Evolutionary conservation across 2,797 vertebrate species (phyloP).

Genomic region (Buphagus erythrorhynchus): DNA sequence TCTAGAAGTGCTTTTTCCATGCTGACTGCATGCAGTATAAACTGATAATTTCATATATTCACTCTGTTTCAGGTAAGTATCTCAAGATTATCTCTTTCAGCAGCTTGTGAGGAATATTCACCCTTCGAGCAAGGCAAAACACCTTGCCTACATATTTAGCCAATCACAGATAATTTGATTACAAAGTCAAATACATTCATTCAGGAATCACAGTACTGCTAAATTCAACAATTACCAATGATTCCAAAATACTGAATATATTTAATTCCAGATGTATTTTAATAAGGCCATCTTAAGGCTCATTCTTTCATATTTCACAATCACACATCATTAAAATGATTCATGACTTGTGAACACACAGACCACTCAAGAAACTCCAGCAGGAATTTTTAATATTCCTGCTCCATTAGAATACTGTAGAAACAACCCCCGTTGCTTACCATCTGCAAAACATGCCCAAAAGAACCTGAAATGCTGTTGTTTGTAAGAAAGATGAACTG

Average conservation of each 20-base stretch:
- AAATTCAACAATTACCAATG: background rate
- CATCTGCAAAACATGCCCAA: background rate
- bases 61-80: too few relatives aligned
- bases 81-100: background rate
- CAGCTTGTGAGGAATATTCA: background rate
- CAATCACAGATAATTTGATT: background rate
- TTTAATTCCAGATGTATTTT: background rate
- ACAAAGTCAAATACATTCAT: background rate
- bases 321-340: rapidly evolving
- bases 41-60: too few relatives aligned
- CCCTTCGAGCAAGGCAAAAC: background rate
- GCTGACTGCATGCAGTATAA: background rate
- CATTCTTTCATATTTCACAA: background rate
- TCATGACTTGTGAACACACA: background rate
- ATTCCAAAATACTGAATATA: background rate
- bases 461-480: background rate
- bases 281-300: background rate
- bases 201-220: background rate
- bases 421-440: background rate
- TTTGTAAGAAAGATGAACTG: background rate
- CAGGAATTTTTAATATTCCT: background rate
- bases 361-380: background rate
- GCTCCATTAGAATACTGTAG: background rate
- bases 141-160: background rate
- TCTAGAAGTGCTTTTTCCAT: background rate